Conservation (phyloP, 2,888 invertebrate species). For the Nysson spinosus region DNA sequence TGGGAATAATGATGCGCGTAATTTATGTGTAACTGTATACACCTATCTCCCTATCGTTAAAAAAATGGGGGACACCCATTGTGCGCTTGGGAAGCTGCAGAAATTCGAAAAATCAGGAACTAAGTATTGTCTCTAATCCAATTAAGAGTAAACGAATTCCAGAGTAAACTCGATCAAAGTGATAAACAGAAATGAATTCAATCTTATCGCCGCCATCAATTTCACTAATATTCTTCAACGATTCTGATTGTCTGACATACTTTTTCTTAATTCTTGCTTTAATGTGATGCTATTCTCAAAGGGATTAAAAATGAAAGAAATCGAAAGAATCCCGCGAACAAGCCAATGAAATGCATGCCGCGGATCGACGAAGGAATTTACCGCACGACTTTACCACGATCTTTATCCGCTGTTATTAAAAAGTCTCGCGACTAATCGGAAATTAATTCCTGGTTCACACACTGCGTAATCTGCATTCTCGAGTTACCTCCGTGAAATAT, state of each 20-base stretch:
- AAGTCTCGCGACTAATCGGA: conserved; percentile 27
- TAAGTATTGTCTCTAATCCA: not conserved
- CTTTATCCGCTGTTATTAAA: conserved; percentile 21
- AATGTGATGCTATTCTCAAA: too few relatives aligned
- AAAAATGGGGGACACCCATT: too few relatives aligned
- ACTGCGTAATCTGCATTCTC: conserved; percentile 13
- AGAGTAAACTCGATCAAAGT: not conserved
- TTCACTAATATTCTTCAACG: too few relatives aligned
- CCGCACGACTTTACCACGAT: conserved; percentile 29
- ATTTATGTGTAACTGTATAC: not conserved
- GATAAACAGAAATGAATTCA: not conserved
- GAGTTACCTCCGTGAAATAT: not conserved
- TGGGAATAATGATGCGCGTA: not conserved
- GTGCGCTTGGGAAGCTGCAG: too few relatives aligned
- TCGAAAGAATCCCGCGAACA: not conserved
- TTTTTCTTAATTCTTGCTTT: too few relatives aligned
- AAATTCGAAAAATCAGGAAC: not conserved
- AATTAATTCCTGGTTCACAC: conserved; percentile 18
- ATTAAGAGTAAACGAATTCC: not conserved
- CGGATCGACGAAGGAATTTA: not conserved
- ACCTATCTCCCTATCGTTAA: too few relatives aligned
- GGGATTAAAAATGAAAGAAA: not conserved
- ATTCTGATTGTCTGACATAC: too few relatives aligned
- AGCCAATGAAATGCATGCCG: not conserved
- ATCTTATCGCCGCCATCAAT: too few relatives aligned